Evolutionary conservation across 2,888 invertebrate genomes (phyloP).

Genomic region (Chymomyza procnemis): DNA sequence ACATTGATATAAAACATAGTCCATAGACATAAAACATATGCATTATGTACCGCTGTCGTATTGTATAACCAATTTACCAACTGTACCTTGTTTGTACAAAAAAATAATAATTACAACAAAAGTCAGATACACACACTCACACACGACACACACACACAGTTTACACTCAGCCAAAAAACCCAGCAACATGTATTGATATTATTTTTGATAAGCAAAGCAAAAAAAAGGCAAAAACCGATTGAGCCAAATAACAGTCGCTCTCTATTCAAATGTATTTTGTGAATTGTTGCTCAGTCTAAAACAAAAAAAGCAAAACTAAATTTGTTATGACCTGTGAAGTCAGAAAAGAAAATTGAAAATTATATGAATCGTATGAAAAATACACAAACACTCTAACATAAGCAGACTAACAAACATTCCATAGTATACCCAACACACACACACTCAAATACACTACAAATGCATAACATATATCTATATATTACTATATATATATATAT

Average conservation of each 20-base stretch:
- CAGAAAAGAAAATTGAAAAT: slow-evolving; percentile 22
- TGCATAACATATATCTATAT: slow-evolving; percentile 12
- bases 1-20: slow-evolving; percentile 20
- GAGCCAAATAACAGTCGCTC: slow-evolving; percentile 21
- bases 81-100: slow-evolving; percentile 66
- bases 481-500: neutral
- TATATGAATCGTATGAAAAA: slow-evolving; percentile 38
- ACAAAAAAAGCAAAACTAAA: slow-evolving; percentile 19
- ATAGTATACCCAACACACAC: neutral
- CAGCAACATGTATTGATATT: slow-evolving; percentile 29
- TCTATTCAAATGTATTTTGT: slow-evolving; percentile 41
- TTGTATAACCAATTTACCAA: slow-evolving; percentile 46
- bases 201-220: slow-evolving; percentile 49
- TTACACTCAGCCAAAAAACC: no score
- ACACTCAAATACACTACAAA: slow-evolving; percentile 37
- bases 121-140: slow-evolving; percentile 7
- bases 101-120: slow-evolving; percentile 28
- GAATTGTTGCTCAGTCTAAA: slow-evolving; percentile 51
- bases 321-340: neutral
- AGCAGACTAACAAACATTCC: neutral
- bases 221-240: no score
- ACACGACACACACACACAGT: slow-evolving; percentile 12
- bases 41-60: slow-evolving; percentile 24
- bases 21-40: slow-evolving; percentile 34
- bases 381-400: slow-evolving; percentile 12